phyloP scores from a whole-genome alignment of 2,888 invertebrate species.

The Chaitophorus viminalis region DNA sequence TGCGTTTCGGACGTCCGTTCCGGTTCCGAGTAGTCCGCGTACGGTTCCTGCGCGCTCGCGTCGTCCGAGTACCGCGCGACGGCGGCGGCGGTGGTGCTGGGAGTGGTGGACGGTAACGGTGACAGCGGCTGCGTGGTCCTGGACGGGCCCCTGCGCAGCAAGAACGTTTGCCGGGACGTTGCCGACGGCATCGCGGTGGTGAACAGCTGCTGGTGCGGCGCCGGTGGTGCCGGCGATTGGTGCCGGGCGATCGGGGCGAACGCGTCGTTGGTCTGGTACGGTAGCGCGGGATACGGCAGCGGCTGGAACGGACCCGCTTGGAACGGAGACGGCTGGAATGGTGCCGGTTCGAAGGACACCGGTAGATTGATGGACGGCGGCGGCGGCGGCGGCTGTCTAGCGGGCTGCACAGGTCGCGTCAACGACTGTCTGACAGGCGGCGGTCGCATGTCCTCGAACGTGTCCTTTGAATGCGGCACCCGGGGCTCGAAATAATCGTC shows the following conservation, averaged over 20 bases:
- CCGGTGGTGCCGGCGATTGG: too few species aligned
- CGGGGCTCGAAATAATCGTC: slow-evolving; percentile 25
- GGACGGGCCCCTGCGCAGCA: slow-evolving; percentile 35
- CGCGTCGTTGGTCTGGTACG: slow-evolving; percentile 25
- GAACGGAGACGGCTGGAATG: slow-evolving; percentile 47
- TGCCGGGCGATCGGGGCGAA: slow-evolving; percentile 18
- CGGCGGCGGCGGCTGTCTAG: neutral
- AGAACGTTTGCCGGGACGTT: slow-evolving; percentile 54
- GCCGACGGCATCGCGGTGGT: slow-evolving; percentile 22
- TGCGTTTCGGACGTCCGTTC: slow-evolving; percentile 65
- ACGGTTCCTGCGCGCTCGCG: slow-evolving; percentile 58
- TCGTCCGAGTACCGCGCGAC: slow-evolving; percentile 65
- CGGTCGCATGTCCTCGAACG: neutral
- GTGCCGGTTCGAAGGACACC: slow-evolving; percentile 23
- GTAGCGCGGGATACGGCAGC: slow-evolving; percentile 3
- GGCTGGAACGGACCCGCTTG: slow-evolving; percentile 51
- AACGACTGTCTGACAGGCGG: neutral
- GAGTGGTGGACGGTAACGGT: neutral
- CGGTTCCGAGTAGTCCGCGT: slow-evolving; percentile 63
- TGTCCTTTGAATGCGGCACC: neutral
- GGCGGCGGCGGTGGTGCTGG: slow-evolving; percentile 66
- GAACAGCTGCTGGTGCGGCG: neutral
- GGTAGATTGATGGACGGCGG: slow-evolving; percentile 18
- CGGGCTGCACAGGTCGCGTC: too few species aligned
- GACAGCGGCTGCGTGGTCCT: slow-evolving; percentile 21